Evolutionary conservation across 2,797 vertebrate species (phyloP).

Genomic region (Bradypodion ventrale): DNA sequence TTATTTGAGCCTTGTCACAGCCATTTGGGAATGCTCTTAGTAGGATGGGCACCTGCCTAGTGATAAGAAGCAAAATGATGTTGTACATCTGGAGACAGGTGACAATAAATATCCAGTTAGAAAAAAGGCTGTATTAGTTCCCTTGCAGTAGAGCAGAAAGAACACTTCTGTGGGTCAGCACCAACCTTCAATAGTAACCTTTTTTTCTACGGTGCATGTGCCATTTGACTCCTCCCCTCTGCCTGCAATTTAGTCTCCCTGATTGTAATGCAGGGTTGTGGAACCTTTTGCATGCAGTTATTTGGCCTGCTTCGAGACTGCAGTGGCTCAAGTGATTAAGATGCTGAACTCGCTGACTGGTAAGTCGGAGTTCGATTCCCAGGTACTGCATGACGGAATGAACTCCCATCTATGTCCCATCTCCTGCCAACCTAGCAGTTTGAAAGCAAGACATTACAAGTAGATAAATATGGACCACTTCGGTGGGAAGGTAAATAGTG

Average conservation of each 20-base stretch:
- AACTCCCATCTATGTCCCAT: no score
- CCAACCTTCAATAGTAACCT: background rate
- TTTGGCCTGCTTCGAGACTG: background rate
- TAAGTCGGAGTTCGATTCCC: no score
- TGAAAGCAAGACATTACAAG: no score
- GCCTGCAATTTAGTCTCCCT: background rate
- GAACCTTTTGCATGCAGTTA: background rate
- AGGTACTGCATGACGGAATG: no score
- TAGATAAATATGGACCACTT: no score
- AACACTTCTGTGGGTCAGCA: background rate
- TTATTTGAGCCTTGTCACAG: background rate
- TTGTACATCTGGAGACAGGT: background rate
- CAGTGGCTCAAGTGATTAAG: no score
- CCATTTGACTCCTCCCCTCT: no score
- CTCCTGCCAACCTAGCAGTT: no score
- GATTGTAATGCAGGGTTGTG: background rate
- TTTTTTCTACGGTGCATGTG: background rate
- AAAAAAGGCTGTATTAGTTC: background rate
- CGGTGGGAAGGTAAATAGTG: no score
- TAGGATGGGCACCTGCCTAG: background rate
- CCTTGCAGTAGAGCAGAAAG: background rate
- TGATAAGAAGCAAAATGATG: background rate
- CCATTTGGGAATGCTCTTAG: background rate
- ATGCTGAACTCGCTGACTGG: no score
- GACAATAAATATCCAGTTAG: background rate